Conservation (phyloP, 2,113 vertebrate species). For the Calonectris borealis region DNA sequence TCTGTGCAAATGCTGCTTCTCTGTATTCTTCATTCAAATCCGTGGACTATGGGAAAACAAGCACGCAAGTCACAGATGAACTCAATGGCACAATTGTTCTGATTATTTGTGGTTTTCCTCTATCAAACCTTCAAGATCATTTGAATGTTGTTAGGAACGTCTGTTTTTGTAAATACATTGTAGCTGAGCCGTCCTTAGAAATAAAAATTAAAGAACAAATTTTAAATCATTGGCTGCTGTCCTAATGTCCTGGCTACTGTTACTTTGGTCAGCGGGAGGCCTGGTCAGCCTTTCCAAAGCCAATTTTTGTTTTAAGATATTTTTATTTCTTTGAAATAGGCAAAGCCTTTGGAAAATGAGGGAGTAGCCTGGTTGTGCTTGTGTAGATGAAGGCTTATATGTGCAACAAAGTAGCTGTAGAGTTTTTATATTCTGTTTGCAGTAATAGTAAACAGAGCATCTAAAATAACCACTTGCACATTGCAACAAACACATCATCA, state of each 20-base stretch:
- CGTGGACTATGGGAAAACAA: neutral
- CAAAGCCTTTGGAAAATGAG: slow-evolving; percentile 61
- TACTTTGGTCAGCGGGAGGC: slow-evolving; percentile 54
- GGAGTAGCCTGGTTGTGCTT: slow-evolving; percentile 43
- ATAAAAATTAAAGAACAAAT: slow-evolving; percentile 27
- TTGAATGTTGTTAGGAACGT: neutral
- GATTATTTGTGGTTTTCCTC: slow-evolving; percentile 1
- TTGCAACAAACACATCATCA: slow-evolving; percentile 90
- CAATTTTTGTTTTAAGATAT: slow-evolving; percentile 55
- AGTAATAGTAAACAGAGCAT: slow-evolving; percentile 83
- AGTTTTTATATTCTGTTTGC: slow-evolving; percentile 81
- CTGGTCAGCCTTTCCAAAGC: slow-evolving; percentile 37
- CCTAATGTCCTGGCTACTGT: slow-evolving; percentile 21
- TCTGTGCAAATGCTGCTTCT: neutral
- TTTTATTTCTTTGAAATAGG: slow-evolving; percentile 62
- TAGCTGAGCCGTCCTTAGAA: slow-evolving; percentile 8
- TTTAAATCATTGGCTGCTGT: slow-evolving; percentile 6
- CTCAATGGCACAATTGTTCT: neutral
- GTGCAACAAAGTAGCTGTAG: slow-evolving; percentile 68
- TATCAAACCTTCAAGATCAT: neutral
- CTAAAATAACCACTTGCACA: slow-evolving; percentile 88
- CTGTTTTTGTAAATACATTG: neutral
- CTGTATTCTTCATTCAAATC: neutral
- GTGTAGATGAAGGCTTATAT: slow-evolving; percentile 57
- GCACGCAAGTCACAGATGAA: neutral